Percentiles rank a stretch among this genome's conserved stretches.
Evolutionary conservation across 2,888 invertebrate species (phyloP).

Genomic region (Loripinus fragilis): DNA sequence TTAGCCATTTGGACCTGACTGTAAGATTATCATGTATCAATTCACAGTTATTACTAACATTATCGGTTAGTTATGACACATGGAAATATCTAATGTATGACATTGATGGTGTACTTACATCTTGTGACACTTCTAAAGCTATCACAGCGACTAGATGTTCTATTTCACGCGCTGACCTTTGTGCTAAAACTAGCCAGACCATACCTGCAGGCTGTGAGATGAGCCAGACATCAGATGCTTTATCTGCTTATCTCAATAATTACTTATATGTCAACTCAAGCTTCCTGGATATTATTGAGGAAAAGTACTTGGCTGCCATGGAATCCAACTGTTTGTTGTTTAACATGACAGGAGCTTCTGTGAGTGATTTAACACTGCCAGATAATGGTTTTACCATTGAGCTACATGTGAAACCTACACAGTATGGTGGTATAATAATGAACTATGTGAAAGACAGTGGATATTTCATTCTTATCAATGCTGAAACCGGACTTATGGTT

Average conservation of each 20-base stretch:
- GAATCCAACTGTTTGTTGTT: slow-evolving; percentile 61
- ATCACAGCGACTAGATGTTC: slow-evolving; percentile 48
- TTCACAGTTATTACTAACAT: slow-evolving; percentile 50
- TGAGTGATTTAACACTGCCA: slow-evolving; percentile 52
- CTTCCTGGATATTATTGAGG: slow-evolving; percentile 48
- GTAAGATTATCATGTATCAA: slow-evolving; percentile 52
- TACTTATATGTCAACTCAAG: slow-evolving; percentile 36
- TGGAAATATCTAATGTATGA: slow-evolving; percentile 38
- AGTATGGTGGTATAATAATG: slow-evolving; percentile 62
- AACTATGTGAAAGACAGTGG: slow-evolving; percentile 48
- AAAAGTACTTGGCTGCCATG: slow-evolving; percentile 42
- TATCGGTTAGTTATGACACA: slow-evolving; percentile 40
- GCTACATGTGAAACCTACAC: slow-evolving; percentile 64
- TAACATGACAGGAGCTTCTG: slow-evolving; percentile 57
- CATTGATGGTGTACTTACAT: slow-evolving; percentile 55
- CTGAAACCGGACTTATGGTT: slow-evolving; percentile 47
- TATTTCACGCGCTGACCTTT: slow-evolving; percentile 47
- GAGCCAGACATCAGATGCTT: slow-evolving; percentile 44
- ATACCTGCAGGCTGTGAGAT: slow-evolving; percentile 53
- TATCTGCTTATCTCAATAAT: slow-evolving; percentile 40
- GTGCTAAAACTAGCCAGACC: slow-evolving; percentile 37
- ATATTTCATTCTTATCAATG: slow-evolving; percentile 51
- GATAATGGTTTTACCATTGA: slow-evolving; percentile 64
- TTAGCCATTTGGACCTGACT: slow-evolving; percentile 38
- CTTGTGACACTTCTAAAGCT: slow-evolving; percentile 56